Evolutionary conservation across 1,140 invertebrate species (phyloP).

Genomic region (Apis florea): DNA sequence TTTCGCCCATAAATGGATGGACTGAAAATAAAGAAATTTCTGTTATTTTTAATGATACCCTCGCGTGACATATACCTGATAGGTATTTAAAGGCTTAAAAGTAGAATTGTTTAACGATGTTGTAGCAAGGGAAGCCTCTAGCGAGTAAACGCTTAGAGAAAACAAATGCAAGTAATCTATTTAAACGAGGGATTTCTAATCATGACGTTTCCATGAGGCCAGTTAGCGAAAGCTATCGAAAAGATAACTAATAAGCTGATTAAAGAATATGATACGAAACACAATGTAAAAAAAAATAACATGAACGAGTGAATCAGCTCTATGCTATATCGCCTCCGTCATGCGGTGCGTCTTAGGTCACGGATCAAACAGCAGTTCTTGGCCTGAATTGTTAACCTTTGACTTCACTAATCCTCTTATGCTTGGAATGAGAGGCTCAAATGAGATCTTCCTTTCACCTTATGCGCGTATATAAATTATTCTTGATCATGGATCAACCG

Average conservation of each 20-base stretch:
- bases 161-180: conserved; percentile 40
- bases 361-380: conserved; percentile 75
- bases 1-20: neutral
- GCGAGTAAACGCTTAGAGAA: neutral
- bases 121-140: neutral
- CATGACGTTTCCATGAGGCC: conserved; percentile 30
- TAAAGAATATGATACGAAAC: conserved; percentile 56
- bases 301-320: conserved; percentile 75
- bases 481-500: neutral
- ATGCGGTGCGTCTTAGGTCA: conserved; percentile 69
- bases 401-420: conserved; percentile 61
- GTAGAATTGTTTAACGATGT: too few species aligned
- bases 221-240: neutral
- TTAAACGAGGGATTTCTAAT: conserved; percentile 32
- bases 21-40: neutral
- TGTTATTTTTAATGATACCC: neutral
- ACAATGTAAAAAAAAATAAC: conserved; percentile 31
- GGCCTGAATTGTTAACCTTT: conserved; percentile 53
- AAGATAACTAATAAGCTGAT: conserved; percentile 49
- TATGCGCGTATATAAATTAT: neutral
- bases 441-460: conserved; percentile 47
- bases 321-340: conserved; percentile 48
- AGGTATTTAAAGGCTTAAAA: neutral
- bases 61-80: neutral
- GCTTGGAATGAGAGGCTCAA: neutral